Percentiles rank a stretch among this genome's conserved stretches.
Evolutionary conservation across 2,113 vertebrate species (phyloP).

Genomic region (Onychostoma macrolepis): DNA sequence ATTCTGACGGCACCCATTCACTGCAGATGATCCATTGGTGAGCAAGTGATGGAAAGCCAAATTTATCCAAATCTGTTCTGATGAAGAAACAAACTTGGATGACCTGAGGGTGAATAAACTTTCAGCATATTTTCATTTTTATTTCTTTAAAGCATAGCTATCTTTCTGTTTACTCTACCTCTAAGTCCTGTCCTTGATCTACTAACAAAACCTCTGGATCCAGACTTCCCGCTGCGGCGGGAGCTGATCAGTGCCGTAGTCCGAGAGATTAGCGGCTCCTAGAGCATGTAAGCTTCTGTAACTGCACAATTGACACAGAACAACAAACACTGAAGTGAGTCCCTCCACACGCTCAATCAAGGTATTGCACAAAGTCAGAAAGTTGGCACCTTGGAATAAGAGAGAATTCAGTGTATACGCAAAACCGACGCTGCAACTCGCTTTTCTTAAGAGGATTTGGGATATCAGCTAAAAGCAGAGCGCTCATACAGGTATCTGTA

Average conservation of each 20-base stretch:
- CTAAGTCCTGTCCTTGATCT: background rate
- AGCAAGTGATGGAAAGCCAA: no score
- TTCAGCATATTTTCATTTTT: background rate
- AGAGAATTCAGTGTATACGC: conserved; percentile 3
- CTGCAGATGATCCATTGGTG: no score
- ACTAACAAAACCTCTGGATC: conserved; percentile 3
- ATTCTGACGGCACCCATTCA: no score
- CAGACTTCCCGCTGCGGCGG: conserved; percentile 2
- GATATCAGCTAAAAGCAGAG: conserved; percentile 65
- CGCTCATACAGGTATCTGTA: conserved; percentile 64
- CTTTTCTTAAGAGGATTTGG: conserved; percentile 67
- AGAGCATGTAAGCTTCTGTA: conserved; percentile 50
- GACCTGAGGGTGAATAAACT: no score
- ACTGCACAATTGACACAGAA: conserved; percentile 25
- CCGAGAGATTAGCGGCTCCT: conserved; percentile 38
- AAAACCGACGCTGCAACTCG: conserved; percentile 41
- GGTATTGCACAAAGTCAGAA: conserved; percentile 49
- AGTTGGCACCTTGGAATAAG: background rate
- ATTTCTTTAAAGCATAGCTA: background rate
- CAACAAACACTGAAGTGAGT: conserved; percentile 28
- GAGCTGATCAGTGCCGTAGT: conserved; percentile 13
- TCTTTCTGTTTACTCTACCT: background rate
- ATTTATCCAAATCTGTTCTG: no score
- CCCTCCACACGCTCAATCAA: conserved; percentile 46
- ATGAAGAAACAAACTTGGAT: no score